phyloP scores from a whole-genome alignment of 1,140 invertebrate genomes.

The Latrodectus geometricus region DNA sequence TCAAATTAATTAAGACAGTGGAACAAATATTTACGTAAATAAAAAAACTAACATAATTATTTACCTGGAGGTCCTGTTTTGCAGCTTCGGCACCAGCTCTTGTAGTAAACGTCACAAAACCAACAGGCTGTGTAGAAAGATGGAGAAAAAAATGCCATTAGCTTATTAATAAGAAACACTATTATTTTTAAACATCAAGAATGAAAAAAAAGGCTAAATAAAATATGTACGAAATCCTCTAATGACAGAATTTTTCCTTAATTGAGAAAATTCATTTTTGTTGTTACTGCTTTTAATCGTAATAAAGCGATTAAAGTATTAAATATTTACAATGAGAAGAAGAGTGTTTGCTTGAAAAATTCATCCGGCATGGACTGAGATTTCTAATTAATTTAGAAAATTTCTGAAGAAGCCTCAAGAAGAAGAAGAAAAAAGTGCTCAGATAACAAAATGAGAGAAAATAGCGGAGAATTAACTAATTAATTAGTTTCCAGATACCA shows the following conservation, averaged over 20 bases:
- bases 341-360: neutral
- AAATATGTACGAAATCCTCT: neutral
- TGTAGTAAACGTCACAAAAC: slow-evolving; percentile 99
- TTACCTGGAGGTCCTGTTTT: slow-evolving; percentile 98
- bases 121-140: slow-evolving; percentile 86
- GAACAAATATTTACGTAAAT: neutral
- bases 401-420: slow-evolving; percentile 35
- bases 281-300: neutral
- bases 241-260: slow-evolving; percentile 33
- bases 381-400: slow-evolving; percentile 49
- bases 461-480: slow-evolving; percentile 26
- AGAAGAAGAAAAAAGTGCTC: neutral
- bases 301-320: slow-evolving; percentile 52
- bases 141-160: neutral
- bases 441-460: neutral
- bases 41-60: slow-evolving; percentile 63
- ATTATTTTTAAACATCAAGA: neutral
- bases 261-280: neutral
- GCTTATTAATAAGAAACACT: neutral
- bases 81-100: slow-evolving; percentile 97
- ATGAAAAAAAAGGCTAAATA: slow-evolving; percentile 5
- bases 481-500: slow-evolving; percentile 36
- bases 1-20: too few relatives aligned
- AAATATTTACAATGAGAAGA: slow-evolving; percentile 41
- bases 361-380: neutral